phyloP scores from a whole-genome alignment of 2,113 vertebrate genomes.

The Mormoops blainvillei region DNA sequence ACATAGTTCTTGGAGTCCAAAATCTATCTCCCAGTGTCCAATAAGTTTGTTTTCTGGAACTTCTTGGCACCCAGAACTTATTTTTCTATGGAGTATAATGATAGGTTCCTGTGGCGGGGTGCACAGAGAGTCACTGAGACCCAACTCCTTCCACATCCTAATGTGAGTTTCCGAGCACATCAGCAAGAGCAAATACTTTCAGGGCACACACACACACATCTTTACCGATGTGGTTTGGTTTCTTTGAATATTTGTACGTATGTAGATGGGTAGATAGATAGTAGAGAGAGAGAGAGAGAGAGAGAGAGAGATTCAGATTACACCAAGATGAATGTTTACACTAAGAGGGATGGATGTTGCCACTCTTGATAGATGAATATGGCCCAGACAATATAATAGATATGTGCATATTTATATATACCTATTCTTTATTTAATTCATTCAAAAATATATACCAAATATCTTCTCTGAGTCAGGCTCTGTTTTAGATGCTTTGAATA shows the following conservation, averaged over 20 bases:
- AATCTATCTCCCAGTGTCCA: slow-evolving; percentile 67
- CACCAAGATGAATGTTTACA: background rate
- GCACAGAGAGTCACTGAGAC: slow-evolving; percentile 54
- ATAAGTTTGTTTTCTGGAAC: slow-evolving; percentile 62
- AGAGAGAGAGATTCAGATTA: background rate
- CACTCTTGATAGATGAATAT: background rate
- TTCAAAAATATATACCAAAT: background rate
- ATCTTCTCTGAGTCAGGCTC: background rate
- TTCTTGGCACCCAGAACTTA: slow-evolving; percentile 59
- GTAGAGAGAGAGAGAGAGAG: background rate
- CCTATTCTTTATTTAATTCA: background rate
- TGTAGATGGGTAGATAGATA: background rate
- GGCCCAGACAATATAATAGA: background rate
- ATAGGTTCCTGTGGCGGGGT: slow-evolving; percentile 31
- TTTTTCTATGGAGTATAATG: slow-evolving; percentile 34
- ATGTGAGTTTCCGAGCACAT: background rate
- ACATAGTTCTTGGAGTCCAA: slow-evolving; percentile 58
- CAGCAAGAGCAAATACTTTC: background rate
- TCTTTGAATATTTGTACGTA: background rate
- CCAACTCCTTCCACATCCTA: slow-evolving; percentile 52
- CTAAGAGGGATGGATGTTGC: background rate
- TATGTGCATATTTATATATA: background rate
- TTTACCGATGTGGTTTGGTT: background rate
- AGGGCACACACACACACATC: background rate
- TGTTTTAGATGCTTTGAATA: background rate